Conservation (phyloP, 2,888 invertebrate genomes). For the Eumerus sabulonum region DNA sequence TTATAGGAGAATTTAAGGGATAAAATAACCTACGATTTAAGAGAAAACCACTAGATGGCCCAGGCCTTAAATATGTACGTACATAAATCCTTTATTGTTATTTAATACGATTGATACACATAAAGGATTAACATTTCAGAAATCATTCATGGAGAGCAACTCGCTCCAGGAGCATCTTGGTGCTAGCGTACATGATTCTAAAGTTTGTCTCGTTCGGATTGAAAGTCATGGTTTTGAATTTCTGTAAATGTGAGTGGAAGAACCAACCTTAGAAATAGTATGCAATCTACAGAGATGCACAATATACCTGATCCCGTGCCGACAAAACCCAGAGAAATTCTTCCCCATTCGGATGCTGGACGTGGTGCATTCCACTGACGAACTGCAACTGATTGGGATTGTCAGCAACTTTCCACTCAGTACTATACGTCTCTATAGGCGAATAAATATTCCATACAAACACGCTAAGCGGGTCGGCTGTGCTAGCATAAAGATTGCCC, state of each 20-base stretch:
- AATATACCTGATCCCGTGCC: slow-evolving; percentile 81
- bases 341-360: slow-evolving; percentile 80
- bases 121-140: too few species aligned
- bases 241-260: slow-evolving; percentile 73
- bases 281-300: background rate
- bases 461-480: slow-evolving; percentile 84
- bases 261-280: too few species aligned
- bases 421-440: slow-evolving; percentile 81
- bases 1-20: too few species aligned
- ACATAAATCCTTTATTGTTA: too few species aligned
- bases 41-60: too few species aligned
- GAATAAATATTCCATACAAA: slow-evolving; percentile 86
- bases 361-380: slow-evolving; percentile 85
- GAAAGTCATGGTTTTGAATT: slow-evolving; percentile 82
- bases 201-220: slow-evolving; percentile 77
- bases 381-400: slow-evolving; percentile 85
- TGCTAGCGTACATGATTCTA: slow-evolving; percentile 72
- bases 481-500: slow-evolving; percentile 81
- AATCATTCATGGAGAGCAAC: too few species aligned
- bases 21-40: too few species aligned
- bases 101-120: too few species aligned
- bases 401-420: slow-evolving; percentile 81
- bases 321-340: slow-evolving; percentile 85
- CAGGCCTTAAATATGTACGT: too few species aligned
- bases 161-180: slow-evolving; percentile 20